Evolutionary conservation across 2,888 invertebrate species (phyloP), one percentile per base, ranked within the genome.

Genomic region (Drosophila seclusa): DNA sequence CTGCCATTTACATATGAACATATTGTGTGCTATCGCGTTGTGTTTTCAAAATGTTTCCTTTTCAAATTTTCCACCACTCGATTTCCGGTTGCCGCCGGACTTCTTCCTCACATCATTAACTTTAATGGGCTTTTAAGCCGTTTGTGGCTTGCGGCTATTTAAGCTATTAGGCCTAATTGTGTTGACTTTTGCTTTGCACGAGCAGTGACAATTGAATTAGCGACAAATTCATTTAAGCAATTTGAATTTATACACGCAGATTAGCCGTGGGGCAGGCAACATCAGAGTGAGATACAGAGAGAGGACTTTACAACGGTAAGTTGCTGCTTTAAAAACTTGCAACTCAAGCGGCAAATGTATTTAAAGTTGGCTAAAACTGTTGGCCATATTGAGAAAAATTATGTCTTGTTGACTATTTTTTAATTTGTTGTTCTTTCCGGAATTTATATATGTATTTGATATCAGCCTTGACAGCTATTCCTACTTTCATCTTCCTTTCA

Each of bases 101-200:
- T 66, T 54, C 68, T 45, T 63, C 55, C 65, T 49, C 66, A 69
- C 48, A 54, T 50, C 79, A 76, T 68, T 68, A 67, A 63, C 59
- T 63, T 68, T 64, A 76, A 80, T 76, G 68, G 65, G 71, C 67
- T 54, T 78, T 85, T 76, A 73, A 82, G 80, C 75, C 68, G 74
- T 69, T 79, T 80, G 72, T 69, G 87, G 82, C 60, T 77, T 72
- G 29, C 60, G 68, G 71, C 71, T 59, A 74, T 68, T 60, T 64
- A 69, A 73, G 62, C 80, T 73, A 80, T 85, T 86, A 71, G 58
- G 70, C 74, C 61, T 84, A 83, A 85, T 82, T 85, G 73, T 57
- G 64, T 54, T 62, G 68, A 58, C 73, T 76, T 76, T 73, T 68
- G 65, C 49, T 48, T 7, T 27, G 40, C 71, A 48, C 32, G 38